phyloP scores from a whole-genome alignment of 2,797 vertebrate genomes.

The Tympanoctomys barrerae region DNA sequence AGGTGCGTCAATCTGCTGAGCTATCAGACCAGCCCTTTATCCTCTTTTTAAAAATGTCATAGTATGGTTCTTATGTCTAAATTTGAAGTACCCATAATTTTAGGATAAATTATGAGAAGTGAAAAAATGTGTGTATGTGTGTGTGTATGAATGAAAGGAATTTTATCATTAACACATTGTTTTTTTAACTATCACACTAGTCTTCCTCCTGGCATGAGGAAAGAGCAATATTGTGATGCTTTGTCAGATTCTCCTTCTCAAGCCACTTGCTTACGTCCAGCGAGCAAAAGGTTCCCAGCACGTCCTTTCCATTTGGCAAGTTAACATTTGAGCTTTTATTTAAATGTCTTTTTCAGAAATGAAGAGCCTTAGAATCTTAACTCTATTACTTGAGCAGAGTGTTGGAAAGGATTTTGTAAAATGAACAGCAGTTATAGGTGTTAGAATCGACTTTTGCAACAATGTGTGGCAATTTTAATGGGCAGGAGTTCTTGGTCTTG shows the following conservation, averaged over 20 bases:
- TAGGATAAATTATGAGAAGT: background rate
- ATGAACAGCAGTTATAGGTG: slow-evolving; percentile 4
- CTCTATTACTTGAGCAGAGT: background rate
- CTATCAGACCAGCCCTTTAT: no score
- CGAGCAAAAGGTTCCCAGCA: background rate
- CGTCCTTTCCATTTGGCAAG: background rate
- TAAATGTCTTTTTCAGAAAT: slow-evolving; percentile 13
- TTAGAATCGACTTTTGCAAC: slow-evolving; percentile 3
- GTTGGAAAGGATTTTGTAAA: background rate
- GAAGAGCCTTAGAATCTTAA: slow-evolving; percentile 21
- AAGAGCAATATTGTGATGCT: background rate
- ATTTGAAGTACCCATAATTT: background rate
- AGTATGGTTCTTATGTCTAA: background rate
- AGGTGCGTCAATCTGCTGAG: no score
- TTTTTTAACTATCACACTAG: background rate
- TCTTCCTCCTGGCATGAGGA: background rate
- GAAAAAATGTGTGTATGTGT: background rate
- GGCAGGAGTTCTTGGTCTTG: background rate
- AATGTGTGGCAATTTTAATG: background rate
- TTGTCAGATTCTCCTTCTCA: background rate
- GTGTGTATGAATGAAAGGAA: background rate
- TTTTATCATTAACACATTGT: background rate
- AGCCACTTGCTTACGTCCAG: background rate
- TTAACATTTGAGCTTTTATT: background rate
- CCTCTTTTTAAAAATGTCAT: background rate